phyloP scores from a whole-genome alignment of 2,113 vertebrate species.

The Macaca fascicularis region DNA sequence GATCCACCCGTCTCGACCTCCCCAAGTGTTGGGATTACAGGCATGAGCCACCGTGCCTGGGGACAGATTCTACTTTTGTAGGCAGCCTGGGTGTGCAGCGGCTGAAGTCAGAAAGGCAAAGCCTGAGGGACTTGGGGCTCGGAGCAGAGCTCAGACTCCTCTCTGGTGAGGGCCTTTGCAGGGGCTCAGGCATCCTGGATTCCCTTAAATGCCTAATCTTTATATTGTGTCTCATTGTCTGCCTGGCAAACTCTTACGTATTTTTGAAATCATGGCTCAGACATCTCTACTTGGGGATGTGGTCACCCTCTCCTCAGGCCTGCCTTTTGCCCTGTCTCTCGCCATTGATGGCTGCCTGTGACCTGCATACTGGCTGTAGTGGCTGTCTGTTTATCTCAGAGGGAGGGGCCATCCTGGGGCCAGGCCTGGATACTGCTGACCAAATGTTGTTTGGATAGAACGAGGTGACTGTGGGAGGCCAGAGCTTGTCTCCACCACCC shows the following conservation, averaged over 20 bases:
- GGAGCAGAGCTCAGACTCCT: neutral
- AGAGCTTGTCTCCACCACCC: neutral
- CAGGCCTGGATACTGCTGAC: too few species aligned
- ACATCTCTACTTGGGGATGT: neutral
- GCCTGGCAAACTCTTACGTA: neutral
- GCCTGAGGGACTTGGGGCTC: neutral
- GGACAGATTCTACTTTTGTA: neutral
- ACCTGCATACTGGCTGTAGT: neutral
- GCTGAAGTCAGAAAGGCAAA: neutral
- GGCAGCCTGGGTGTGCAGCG: rapidly evolving
- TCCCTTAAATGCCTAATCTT: neutral
- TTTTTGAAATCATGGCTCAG: neutral
- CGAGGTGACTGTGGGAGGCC: neutral
- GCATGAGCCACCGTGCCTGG: too few species aligned
- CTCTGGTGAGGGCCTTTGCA: neutral
- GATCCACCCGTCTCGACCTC: too few species aligned
- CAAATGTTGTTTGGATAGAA: neutral
- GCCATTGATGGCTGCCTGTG: neutral
- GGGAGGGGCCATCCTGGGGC: neutral
- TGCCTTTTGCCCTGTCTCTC: rapidly evolving
- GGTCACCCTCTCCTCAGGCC: neutral
- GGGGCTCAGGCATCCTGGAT: neutral
- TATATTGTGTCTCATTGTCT: neutral
- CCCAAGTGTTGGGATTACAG: too few species aligned
- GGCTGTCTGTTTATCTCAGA: neutral